These are phyloP conservation scores for Marmota flaviventris DNA, from an alignment of 2,113 vertebrate genomes.

Conservation along the genomic window DNA sequence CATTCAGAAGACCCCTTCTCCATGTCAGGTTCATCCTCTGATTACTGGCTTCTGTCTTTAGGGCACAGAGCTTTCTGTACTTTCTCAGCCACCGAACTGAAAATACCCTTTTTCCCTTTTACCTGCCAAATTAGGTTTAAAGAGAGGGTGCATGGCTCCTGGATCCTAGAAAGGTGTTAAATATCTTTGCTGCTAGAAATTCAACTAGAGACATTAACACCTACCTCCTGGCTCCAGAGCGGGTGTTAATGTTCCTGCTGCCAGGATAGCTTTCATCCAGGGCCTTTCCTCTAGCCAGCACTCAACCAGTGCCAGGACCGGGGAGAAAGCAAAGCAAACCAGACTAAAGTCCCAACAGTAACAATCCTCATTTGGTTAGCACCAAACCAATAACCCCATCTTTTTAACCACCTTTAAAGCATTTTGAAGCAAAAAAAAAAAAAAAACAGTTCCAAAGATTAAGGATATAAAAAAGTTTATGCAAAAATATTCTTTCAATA, in stretches of 20 bases:
- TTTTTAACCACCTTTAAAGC: slow-evolving; percentile 48
- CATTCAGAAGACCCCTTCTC: not conserved
- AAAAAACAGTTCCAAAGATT: not conserved
- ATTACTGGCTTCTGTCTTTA: not conserved
- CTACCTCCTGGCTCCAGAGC: slow-evolving; percentile 69
- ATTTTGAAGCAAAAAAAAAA: not conserved
- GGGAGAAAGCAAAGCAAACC: not conserved
- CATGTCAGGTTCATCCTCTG: not conserved
- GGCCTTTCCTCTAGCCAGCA: slow-evolving; percentile 30
- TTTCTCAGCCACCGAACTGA: slow-evolving; percentile 12
- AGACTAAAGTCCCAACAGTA: not conserved
- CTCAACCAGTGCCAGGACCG: not conserved
- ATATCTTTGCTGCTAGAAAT: slow-evolving; percentile 47
- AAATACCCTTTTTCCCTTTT: slow-evolving; percentile 52
- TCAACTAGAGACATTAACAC: slow-evolving; percentile 68
- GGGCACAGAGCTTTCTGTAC: slow-evolving; percentile 36
- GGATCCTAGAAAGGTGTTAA: slow-evolving; percentile 65
- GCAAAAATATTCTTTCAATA: slow-evolving; percentile 11
- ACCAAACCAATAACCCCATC: not conserved
- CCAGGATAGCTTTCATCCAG: slow-evolving; percentile 49
- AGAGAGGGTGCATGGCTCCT: slow-evolving; percentile 42
- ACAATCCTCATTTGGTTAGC: not conserved
- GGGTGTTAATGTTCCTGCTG: slow-evolving; percentile 56
- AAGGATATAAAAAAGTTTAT: not conserved
- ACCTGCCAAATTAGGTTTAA: slow-evolving; percentile 66